Evolutionary conservation across 2,797 vertebrate species (phyloP), one percentile per base, ranked within the genome.

Genomic region (Mastacembelus armatus): DNA sequence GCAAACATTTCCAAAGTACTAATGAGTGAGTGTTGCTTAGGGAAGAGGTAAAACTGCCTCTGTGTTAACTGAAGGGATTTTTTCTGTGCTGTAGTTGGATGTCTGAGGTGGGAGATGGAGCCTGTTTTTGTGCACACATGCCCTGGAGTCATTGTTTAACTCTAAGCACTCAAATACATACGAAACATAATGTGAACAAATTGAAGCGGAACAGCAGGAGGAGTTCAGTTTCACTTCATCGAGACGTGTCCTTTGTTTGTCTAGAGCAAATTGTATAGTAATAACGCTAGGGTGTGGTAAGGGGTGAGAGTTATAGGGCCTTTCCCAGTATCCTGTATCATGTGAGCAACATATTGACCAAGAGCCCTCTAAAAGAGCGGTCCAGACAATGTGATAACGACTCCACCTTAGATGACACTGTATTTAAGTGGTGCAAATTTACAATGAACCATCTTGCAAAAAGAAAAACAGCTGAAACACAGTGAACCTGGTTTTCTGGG

Each of bases 181-280:
- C 12, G 33, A 45, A 33, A 18, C 40, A 19, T 8, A n/a, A 65
- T 73, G 57, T 77, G 77, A 65, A 68, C 86, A 74, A 22, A 50
- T 45, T 57, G 19, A 40, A 3, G 14, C 36, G 58, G 38, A 33
- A 24, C 1, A 16, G 48, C n/a, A 9, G 22, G 19, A 55, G 32
- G 63, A 63, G 36, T 77, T 26, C 22, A 27, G 44, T 83, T 84
- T 84, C 39, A 44, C 57, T 48, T 43, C 12, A 71, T 87, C 83
- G 65, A 73, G 73, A 49, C 44, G 60, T 84, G 87, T 38, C 62
- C 56, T 51, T 49, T 67, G 54, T 66, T 85, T 88, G 85, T 89
- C 89, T 83, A 81, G 69, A 62, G 38, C 66, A 75, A 27, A 78
- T 42, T 58, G 33, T 58, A 40, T 7, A 51, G 54, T 38, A 42